These are phyloP conservation scores for Apantesis nais DNA, from an alignment of 2,888 invertebrate genomes.

Conservation along the genomic window DNA sequence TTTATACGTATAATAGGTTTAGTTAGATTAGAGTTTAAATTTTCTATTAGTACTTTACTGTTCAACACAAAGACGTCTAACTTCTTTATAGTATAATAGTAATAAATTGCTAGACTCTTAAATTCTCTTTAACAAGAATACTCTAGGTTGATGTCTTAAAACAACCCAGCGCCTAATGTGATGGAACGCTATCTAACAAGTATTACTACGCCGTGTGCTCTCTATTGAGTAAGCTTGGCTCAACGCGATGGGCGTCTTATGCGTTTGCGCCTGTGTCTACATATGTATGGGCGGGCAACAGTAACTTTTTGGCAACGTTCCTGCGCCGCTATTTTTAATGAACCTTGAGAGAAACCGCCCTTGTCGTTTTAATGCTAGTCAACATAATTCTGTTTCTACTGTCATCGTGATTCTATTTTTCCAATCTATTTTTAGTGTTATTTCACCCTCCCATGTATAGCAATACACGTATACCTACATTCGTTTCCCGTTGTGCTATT, in stretches of 20 bases:
- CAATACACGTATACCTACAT: constrained; percentile 48
- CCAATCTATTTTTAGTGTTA: constrained; percentile 56
- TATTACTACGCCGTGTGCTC: constrained; percentile 48
- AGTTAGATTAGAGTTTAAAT: not conserved
- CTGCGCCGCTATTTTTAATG: constrained; percentile 79
- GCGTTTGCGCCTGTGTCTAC: constrained; percentile 55
- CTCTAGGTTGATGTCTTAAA: not conserved
- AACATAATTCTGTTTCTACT: constrained; percentile 56
- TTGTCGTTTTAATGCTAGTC: constrained; percentile 71
- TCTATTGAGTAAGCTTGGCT: constrained; percentile 68
- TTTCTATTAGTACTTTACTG: not conserved
- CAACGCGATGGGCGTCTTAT: constrained; percentile 57
- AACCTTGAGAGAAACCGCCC: constrained; percentile 84
- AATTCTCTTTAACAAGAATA: not conserved
- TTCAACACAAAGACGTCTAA: not conserved
- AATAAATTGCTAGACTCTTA: not conserved
- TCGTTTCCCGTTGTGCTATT: constrained; percentile 64
- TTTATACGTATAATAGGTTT: too few relatives aligned
- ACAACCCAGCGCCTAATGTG: not conserved
- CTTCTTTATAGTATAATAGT: not conserved
- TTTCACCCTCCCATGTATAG: constrained; percentile 59
- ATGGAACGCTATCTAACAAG: constrained; percentile 21
- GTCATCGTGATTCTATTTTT: constrained; percentile 55
- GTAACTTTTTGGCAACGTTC: constrained; percentile 79
- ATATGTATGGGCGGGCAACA: constrained; percentile 76